Percentiles rank a stretch among this genome's conserved stretches.
Conservation (phyloP, 2,797 vertebrate species). For the Silurus lanzhouensis region DNA sequence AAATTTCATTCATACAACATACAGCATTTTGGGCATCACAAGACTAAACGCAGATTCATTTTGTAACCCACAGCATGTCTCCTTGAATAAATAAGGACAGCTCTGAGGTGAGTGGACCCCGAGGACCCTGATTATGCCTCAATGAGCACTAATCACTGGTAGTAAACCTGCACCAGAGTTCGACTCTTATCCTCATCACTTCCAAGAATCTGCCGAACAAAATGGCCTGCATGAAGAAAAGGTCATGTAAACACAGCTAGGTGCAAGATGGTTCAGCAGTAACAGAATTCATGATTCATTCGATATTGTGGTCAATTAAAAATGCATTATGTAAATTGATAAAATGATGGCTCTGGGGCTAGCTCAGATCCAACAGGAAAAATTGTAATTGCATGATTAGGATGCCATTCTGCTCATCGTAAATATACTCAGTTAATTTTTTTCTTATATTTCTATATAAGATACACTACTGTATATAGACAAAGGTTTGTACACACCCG, state of each 20-base stretch:
- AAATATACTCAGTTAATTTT: too few relatives aligned
- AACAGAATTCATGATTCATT: constrained; percentile 1
- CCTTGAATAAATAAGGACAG: constrained; percentile 73
- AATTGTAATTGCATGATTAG: background rate
- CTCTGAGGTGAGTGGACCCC: constrained; percentile 70
- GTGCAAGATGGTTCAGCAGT: background rate
- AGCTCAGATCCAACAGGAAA: constrained; percentile 7
- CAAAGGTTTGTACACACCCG: too few relatives aligned
- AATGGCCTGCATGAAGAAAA: constrained; percentile 7
- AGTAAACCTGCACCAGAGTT: constrained; percentile 44
- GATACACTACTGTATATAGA: background rate
- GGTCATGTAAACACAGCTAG: constrained; percentile 13
- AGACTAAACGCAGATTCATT: background rate
- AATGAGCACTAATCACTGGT: constrained; percentile 52
- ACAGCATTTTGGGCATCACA: constrained; percentile 43
- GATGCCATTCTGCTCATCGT: background rate
- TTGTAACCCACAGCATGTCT: constrained; percentile 61
- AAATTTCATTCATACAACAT: constrained; percentile 50
- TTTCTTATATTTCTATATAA: background rate
- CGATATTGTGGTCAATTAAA: constrained; percentile 44
- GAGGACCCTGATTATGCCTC: constrained; percentile 67
- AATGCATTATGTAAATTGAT: constrained; percentile 24
- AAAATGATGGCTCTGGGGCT: background rate
- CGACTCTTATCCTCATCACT: constrained; percentile 23
- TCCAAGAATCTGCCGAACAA: constrained; percentile 38